Percentiles rank a stretch among this genome's conserved stretches.
Conservation (phyloP, 2,113 vertebrate genomes). For the Apus apus region DNA sequence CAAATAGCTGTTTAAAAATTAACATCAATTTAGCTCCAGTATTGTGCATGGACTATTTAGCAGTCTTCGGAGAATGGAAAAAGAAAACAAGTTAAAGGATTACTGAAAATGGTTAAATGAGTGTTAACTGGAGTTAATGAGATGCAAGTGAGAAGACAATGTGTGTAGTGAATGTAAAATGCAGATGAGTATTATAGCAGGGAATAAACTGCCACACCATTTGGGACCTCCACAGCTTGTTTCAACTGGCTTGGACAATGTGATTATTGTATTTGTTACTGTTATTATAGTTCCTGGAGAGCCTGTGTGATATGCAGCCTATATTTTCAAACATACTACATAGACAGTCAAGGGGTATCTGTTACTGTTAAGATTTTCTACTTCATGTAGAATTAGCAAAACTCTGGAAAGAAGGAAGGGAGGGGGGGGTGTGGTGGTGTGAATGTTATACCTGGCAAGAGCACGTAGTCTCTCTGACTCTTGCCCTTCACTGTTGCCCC, state of each 20-base stretch:
- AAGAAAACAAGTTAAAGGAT: slow-evolving; percentile 2
- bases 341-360: background rate
- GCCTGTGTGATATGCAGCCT: background rate
- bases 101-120: slow-evolving; percentile 28
- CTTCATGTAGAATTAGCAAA: background rate
- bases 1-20: slow-evolving; percentile 25
- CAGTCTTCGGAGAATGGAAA: background rate
- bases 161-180: background rate
- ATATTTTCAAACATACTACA: background rate
- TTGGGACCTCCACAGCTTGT: background rate
- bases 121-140: slow-evolving; percentile 31
- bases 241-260: background rate
- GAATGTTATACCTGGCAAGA: background rate
- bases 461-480: background rate
- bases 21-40: background rate
- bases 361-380: background rate
- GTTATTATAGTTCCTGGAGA: background rate
- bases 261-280: background rate
- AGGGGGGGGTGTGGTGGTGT: background rate
- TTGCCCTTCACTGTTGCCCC: background rate
- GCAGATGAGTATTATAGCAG: background rate
- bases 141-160: slow-evolving; percentile 20
- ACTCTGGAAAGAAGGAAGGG: background rate
- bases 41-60: background rate
- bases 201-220: background rate